These are phyloP conservation scores for Eugnorisma glareosa DNA, from an alignment of 2,888 invertebrate species.

Conservation along the genomic window DNA sequence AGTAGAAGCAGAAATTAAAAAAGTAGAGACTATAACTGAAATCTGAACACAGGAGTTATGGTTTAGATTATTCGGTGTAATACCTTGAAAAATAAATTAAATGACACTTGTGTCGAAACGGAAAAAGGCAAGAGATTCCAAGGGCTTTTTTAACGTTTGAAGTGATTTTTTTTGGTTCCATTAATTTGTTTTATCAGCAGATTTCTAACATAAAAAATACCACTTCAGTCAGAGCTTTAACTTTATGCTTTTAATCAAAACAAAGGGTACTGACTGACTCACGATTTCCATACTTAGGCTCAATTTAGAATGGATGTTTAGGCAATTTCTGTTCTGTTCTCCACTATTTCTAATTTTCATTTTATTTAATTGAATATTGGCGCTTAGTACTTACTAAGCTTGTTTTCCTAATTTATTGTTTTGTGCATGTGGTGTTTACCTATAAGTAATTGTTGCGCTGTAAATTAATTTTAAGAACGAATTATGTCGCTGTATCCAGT, in stretches of 20 bases:
- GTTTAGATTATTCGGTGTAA: not conserved
- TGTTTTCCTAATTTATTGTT: too few relatives aligned
- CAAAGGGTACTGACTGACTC: slow-evolving; percentile 34
- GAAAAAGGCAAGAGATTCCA: not conserved
- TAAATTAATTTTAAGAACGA: too few relatives aligned
- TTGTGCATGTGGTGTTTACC: too few relatives aligned
- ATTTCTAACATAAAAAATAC: not conserved
- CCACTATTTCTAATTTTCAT: too few relatives aligned
- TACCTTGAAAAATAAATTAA: not conserved
- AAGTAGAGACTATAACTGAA: not conserved
- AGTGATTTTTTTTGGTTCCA: not conserved
- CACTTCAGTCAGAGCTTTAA: not conserved
- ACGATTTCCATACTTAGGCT: slow-evolving; percentile 22
- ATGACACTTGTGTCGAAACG: not conserved
- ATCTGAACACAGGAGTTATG: not conserved
- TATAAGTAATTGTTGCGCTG: too few relatives aligned
- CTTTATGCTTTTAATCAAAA: slow-evolving; percentile 12
- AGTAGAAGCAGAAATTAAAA: not conserved
- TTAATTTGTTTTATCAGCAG: not conserved
- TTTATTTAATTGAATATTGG: too few relatives aligned
- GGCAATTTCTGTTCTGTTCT: too few relatives aligned
- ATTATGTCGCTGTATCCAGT: too few relatives aligned
- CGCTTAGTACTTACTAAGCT: too few relatives aligned
- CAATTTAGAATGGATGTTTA: slow-evolving; percentile 44
- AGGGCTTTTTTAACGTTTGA: not conserved